Evolutionary conservation across 2,113 vertebrate genomes (phyloP).

Genomic region (Hydrolagus affinis): DNA sequence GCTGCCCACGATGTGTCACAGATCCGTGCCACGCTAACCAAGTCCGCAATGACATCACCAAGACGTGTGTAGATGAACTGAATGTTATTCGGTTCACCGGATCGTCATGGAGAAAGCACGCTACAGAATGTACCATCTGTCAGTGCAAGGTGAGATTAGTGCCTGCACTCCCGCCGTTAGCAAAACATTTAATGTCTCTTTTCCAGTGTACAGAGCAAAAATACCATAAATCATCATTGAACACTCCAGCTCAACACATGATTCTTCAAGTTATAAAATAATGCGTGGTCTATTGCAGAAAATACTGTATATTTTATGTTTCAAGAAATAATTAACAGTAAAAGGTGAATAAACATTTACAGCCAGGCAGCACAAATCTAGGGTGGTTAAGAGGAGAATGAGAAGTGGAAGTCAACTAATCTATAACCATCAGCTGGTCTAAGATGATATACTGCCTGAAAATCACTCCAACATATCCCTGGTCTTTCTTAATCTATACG

Average conservation of each 20-base stretch:
- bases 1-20: conserved; percentile 79
- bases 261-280: too few species aligned
- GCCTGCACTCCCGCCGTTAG: too few species aligned
- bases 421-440: background rate
- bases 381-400: background rate
- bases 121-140: conserved; percentile 91
- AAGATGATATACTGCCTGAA: background rate
- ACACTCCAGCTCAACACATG: too few species aligned
- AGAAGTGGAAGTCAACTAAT: background rate
- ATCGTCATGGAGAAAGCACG: conserved; percentile 92
- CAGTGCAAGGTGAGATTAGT: conserved; percentile 72
- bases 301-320: background rate
- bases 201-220: too few species aligned
- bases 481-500: background rate
- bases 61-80: conserved; percentile 87
- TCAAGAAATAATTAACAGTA: background rate
- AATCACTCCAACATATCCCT: background rate
- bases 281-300: background rate
- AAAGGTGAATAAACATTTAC: background rate
- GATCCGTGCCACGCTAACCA: conserved; percentile 91
- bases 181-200: too few species aligned
- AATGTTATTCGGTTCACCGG: conserved; percentile 86
- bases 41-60: conserved; percentile 88
- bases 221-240: too few species aligned
- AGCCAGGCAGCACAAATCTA: background rate